Percentiles rank a stretch among this genome's conserved stretches.
Evolutionary conservation across 2,888 invertebrate species (phyloP).

Genomic region (Piscicola geometra): DNA sequence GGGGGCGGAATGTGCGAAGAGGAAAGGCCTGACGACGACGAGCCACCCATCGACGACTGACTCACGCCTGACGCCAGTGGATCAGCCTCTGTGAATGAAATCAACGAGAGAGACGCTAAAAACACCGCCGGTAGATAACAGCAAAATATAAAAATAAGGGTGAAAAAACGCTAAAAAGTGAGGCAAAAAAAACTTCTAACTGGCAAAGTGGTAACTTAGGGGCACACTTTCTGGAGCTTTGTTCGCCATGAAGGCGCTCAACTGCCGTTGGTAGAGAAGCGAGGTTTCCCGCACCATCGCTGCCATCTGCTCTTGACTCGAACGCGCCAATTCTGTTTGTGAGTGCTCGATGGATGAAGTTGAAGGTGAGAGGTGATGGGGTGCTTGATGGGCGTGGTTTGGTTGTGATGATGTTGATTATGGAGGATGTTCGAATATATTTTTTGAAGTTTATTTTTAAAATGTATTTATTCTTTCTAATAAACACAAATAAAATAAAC

Average conservation of each 20-base stretch:
- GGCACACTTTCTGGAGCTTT: constrained; percentile 36
- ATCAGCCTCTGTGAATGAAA: constrained; percentile 35
- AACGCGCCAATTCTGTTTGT: constrained; percentile 12
- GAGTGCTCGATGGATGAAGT: background rate
- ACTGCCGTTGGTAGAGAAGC: constrained; percentile 35
- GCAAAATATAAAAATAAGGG: background rate
- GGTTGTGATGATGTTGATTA: too few species aligned
- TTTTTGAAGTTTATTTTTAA: background rate
- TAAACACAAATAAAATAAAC: too few species aligned
- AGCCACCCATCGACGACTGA: constrained; percentile 40
- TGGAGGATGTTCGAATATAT: too few species aligned
- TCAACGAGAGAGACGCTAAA: background rate
- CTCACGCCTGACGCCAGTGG: constrained; percentile 39
- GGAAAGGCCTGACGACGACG: background rate
- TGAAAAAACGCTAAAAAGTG: background rate
- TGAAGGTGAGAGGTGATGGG: background rate
- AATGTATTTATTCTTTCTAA: background rate
- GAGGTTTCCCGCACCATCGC: constrained; percentile 25
- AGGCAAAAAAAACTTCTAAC: background rate
- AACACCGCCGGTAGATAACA: too few species aligned
- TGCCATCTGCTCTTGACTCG: constrained; percentile 62
- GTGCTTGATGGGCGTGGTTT: too few species aligned
- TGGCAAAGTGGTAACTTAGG: constrained; percentile 33
- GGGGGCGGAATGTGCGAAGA: constrained; percentile 26
- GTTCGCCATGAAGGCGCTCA: constrained; percentile 33